A percentile compares a stretch with the other conserved stretches of the same genome.
phyloP scores from a whole-genome alignment of 1,140 invertebrate species.

The Diorhabda elongata region DNA sequence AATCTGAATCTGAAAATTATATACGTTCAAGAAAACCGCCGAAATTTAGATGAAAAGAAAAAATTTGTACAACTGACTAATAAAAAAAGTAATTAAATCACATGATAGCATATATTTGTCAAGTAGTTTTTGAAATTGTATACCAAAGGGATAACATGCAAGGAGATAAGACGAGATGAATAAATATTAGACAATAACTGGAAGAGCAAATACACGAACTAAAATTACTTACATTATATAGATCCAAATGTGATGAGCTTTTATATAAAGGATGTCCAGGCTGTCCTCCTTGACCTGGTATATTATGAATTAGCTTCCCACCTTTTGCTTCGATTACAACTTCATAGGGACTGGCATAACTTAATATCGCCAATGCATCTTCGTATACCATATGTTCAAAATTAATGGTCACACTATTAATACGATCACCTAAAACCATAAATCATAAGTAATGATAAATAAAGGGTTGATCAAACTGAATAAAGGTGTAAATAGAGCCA shows the following conservation, averaged over 20 bases:
- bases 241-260: constrained; percentile 51
- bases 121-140: no score
- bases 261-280: constrained; percentile 42
- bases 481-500: no score
- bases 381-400: constrained; percentile 86
- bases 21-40: no score
- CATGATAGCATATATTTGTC: no score
- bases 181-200: no score
- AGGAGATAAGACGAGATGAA: no score
- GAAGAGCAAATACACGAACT: no score
- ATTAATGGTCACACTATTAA: constrained; percentile 78
- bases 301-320: constrained; percentile 30
- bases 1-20: no score
- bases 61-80: no score
- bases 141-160: no score
- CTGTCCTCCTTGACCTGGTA: constrained; percentile 29
- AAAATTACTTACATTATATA: constrained; percentile 47
- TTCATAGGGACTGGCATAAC: constrained; percentile 89
- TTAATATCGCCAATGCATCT: constrained; percentile 83
- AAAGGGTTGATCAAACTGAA: neutral
- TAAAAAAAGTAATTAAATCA: no score
- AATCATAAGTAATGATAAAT: neutral
- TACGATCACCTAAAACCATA: constrained; percentile 71
- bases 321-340: constrained; percentile 65
- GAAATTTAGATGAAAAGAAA: no score